Evolutionary conservation across 2,797 vertebrate genomes (phyloP).

Genomic region (Oreochromis mossambicus): DNA sequence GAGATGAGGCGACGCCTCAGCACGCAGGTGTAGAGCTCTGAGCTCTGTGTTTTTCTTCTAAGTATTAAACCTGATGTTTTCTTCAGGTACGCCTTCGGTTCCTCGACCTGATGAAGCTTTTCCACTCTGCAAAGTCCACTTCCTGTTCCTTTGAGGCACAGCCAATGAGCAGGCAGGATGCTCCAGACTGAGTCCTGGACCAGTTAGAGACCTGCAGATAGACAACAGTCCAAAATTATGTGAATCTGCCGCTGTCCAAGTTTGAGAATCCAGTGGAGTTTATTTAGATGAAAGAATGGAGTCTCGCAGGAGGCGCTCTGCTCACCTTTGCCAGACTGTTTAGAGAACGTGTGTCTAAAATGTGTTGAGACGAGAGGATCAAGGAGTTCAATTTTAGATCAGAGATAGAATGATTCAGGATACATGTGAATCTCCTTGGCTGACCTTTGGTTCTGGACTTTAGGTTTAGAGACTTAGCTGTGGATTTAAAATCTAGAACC

Average conservation of each 20-base stretch:
- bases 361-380: not conserved
- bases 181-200: slow-evolving; percentile 58
- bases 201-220: not conserved
- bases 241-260: not conserved
- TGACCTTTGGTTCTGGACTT: not conserved
- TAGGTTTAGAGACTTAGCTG: not conserved
- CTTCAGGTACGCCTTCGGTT: slow-evolving; percentile 86
- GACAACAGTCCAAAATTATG: not conserved
- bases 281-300: not conserved
- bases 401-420: not conserved
- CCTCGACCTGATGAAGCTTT: slow-evolving; percentile 84
- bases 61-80: not conserved
- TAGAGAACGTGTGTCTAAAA: not conserved
- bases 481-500: not conserved
- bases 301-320: not conserved
- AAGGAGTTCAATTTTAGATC: not conserved
- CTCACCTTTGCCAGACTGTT: not conserved
- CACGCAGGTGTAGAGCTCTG: not conserved
- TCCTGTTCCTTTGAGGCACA: slow-evolving; percentile 70
- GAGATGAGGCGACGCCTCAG: not conserved
- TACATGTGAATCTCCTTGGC: not conserved
- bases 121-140: slow-evolving; percentile 74
- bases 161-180: slow-evolving; percentile 75
- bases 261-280: not conserved
- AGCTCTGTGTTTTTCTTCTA: not conserved